phyloP scores from a whole-genome alignment of 2,888 invertebrate genomes.

The Chorisops tibialis region DNA sequence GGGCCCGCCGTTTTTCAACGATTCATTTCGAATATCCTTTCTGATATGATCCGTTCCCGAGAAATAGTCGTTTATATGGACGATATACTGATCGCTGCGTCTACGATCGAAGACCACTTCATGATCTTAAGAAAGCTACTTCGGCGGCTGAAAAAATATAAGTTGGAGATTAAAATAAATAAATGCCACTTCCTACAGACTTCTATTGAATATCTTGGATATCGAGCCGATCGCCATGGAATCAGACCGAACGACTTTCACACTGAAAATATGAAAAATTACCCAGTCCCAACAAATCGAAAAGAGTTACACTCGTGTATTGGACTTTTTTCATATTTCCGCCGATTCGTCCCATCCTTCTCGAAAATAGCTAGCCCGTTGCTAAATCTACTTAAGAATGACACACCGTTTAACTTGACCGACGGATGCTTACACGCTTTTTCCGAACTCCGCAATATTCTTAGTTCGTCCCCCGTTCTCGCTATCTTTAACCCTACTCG shows the following conservation, averaged over 20 bases:
- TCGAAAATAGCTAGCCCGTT: slow-evolving; percentile 39
- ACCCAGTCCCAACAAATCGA: background rate
- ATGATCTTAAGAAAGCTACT: background rate
- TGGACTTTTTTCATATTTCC: slow-evolving; percentile 31
- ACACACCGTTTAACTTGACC: slow-evolving; percentile 18
- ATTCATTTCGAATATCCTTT: slow-evolving; percentile 34
- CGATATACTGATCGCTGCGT: slow-evolving; percentile 31
- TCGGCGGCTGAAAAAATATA: background rate
- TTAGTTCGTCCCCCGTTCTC: slow-evolving; percentile 36
- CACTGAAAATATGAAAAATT: no score
- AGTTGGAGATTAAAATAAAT: background rate
- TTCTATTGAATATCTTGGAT: background rate
- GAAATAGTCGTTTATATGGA: slow-evolving; percentile 28
- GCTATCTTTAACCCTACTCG: slow-evolving; percentile 37
- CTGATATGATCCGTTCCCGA: slow-evolving; percentile 27
- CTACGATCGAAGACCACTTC: background rate
- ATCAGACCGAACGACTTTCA: no score
- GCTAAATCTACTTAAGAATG: slow-evolving; percentile 37
- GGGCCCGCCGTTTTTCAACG: slow-evolving; percentile 34
- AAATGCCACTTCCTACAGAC: background rate
- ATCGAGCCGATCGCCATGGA: background rate
- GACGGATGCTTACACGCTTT: slow-evolving; percentile 15
- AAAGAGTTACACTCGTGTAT: slow-evolving; percentile 29
- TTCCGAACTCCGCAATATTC: slow-evolving; percentile 22
- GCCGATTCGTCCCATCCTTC: slow-evolving; percentile 29